Base-by-base conservation (phyloP, 2,888 invertebrate species). In the Melanotus villosus region DNA sequence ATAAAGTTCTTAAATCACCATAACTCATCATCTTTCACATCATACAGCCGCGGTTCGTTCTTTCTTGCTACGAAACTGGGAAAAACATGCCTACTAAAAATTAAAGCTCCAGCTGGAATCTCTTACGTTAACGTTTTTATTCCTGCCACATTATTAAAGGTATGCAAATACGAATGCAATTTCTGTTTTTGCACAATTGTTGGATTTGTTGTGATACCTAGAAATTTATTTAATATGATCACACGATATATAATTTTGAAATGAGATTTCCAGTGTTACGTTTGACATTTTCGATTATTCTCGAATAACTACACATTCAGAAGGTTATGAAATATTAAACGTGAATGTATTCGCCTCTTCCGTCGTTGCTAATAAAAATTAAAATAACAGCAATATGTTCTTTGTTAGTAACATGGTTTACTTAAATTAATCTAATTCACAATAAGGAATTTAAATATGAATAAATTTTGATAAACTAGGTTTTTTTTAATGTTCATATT, bases 1-100 rank as follows among this genome's bases (percentile, higher is more conserved):
- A 62, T 62, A 62, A 52, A 62, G 52, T 19, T 62, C 21, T 62
- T 50, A 34, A 62, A 62, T 47, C 23, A 38, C 50, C 23, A 36
- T 60, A 60, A 60, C 36, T 62, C 47, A 52, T 52, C 50, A 52
- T 14, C 10, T 45, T 21, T 30, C 59, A 32, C 26, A 32, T 26
- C 23, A 19, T 43, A 12, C 21, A 16, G 2, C 19, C 30, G n/a
- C 10, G 3, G 30, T 32, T 30, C 30, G 14, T 47, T 47, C 47
- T 21, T 23, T 47, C 16, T 7, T 32, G 50, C 50, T 32, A 10
- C 50, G 30, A 16, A 30, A 30, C 23, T 14, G 32, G 21, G 16
- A 30, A 32, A 32, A 16, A 2, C 21, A 6, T 30, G 19, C 19
- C n/a, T 10, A 26, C 30, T 52, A 52, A 52, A 52, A 52, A 12